Conservation (phyloP, 2,797 vertebrate species). For the Brachyrhaphis roseni region DNA sequence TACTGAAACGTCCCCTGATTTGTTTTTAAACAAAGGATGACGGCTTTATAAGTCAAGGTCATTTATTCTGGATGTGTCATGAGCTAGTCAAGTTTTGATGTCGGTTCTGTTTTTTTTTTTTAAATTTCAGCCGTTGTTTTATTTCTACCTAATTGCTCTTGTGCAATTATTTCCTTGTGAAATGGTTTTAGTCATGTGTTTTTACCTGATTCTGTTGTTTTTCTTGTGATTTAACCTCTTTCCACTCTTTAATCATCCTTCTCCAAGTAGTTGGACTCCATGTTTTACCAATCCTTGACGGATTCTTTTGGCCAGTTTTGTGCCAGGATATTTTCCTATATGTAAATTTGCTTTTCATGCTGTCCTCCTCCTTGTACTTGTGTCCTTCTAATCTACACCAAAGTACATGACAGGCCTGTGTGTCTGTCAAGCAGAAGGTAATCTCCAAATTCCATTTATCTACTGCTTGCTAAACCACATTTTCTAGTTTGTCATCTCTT, state of each 20-base stretch:
- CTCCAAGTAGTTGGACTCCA: background rate
- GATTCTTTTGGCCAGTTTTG: background rate
- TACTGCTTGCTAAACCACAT: slow-evolving; percentile 21
- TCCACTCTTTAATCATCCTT: background rate
- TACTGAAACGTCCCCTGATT: background rate
- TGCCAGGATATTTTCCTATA: background rate
- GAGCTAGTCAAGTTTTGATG: background rate
- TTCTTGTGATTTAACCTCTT: background rate
- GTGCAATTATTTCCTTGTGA: background rate
- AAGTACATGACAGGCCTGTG: background rate
- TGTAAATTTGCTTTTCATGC: background rate
- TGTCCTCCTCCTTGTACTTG: background rate
- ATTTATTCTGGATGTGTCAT: background rate
- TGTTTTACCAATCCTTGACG: background rate
- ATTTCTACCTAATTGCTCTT: background rate
- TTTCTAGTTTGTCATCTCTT: slow-evolving; percentile 22
- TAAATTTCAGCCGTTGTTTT: background rate
- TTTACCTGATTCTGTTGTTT: background rate
- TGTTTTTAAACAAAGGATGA: background rate
- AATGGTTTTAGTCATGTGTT: background rate
- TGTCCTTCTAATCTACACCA: background rate
- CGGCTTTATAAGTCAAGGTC: background rate
- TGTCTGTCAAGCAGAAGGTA: slow-evolving; percentile 12
- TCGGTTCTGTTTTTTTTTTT: background rate
- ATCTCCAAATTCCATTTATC: slow-evolving; percentile 18